Evolutionary conservation across 1,140 invertebrate species (phyloP).

Genomic region (Papilio helenus): DNA sequence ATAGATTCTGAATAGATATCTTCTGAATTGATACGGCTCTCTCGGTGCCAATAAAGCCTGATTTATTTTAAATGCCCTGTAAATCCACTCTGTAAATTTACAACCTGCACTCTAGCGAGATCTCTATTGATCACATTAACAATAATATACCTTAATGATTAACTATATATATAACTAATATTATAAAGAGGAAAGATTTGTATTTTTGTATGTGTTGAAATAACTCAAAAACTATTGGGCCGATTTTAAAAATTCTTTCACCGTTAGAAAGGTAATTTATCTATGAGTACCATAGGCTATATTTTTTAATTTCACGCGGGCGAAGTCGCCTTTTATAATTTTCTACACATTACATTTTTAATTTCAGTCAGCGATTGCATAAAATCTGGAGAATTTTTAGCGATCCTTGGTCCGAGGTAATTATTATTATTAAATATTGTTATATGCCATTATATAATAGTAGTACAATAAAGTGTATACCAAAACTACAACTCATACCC

Average conservation of each 20-base stretch:
- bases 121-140: constrained; percentile 9
- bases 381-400: constrained; percentile 67
- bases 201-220: too few relatives aligned
- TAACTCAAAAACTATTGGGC: too few relatives aligned
- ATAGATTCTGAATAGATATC: constrained; percentile 78
- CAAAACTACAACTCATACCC: too few relatives aligned
- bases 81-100: constrained; percentile 49
- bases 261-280: too few relatives aligned
- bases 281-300: too few relatives aligned
- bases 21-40: constrained; percentile 74
- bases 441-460: too few relatives aligned
- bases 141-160: neutral
- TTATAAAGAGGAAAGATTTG: too few relatives aligned
- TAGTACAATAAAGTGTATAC: too few relatives aligned
- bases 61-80: constrained; percentile 71
- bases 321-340: neutral
- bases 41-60: constrained; percentile 75
- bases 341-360: constrained; percentile 19
- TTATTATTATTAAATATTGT: too few relatives aligned
- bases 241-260: too few relatives aligned
- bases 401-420: constrained; percentile 75
- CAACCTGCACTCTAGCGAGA: constrained; percentile 15
- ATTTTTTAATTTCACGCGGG: too few relatives aligned
- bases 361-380: constrained; percentile 67
- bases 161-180: too few relatives aligned